phyloP scores from a whole-genome alignment of 2,113 vertebrate genomes.

The Triplophysa tibetana region DNA sequence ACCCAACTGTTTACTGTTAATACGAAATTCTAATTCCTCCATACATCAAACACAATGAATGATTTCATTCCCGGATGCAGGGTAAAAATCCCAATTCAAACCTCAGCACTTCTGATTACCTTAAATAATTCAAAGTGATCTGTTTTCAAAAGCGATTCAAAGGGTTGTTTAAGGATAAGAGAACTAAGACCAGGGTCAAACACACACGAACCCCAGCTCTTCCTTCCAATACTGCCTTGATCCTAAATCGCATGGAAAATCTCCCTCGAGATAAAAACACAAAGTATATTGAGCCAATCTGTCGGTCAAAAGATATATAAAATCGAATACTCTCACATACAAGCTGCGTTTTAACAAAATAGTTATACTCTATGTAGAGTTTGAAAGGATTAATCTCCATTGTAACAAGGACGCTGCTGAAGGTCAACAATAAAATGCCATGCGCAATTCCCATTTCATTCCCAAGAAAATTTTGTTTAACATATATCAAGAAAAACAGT shows the following conservation, averaged over 20 bases:
- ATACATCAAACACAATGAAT: neutral
- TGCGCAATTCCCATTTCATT: no score
- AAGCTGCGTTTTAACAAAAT: neutral
- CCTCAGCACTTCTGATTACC: constrained; percentile 8
- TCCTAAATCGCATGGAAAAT: constrained; percentile 39
- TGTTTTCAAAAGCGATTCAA: constrained; percentile 19
- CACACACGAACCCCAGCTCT: neutral
- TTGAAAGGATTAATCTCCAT: neutral
- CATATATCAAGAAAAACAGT: no score
- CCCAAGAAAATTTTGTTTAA: no score
- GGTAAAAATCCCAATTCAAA: constrained; percentile 49
- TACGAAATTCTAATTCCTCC: no score
- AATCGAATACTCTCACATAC: neutral
- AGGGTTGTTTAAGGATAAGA: constrained; percentile 30
- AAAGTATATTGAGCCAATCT: neutral
- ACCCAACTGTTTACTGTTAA: no score
- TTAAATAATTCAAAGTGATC: constrained; percentile 30
- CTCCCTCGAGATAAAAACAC: constrained; percentile 27
- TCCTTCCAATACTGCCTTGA: constrained; percentile 43
- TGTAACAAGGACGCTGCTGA: neutral
- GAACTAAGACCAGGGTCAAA: constrained; percentile 6
- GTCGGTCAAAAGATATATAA: neutral
- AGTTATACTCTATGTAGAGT: neutral
- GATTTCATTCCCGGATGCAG: no score
- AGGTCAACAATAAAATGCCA: neutral